phyloP scores from a whole-genome alignment of 2,888 invertebrate genomes.

The Carpatolechia fugitivella region DNA sequence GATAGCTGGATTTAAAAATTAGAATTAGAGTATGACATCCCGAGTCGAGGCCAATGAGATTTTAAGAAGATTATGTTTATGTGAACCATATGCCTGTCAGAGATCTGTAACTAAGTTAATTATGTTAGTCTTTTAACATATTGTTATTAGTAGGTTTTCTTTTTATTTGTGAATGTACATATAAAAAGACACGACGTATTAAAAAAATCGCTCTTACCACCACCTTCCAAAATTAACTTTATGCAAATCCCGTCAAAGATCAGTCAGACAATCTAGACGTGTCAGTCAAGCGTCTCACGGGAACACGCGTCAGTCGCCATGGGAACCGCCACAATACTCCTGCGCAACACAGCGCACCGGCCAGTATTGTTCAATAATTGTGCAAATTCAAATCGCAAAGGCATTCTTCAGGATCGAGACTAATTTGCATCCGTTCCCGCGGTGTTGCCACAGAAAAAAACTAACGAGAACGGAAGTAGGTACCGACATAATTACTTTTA shows the following conservation, averaged over 20 bases:
- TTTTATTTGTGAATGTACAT: too few species aligned
- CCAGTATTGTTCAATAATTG: conserved; percentile 39
- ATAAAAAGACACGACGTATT: too few species aligned
- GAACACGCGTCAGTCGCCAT: conserved; percentile 12
- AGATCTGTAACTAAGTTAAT: too few species aligned
- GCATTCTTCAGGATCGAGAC: background rate
- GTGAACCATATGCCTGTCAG: too few species aligned
- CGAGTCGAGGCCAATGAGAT: too few species aligned
- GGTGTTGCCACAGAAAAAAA: conserved; percentile 22
- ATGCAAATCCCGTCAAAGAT: conserved; percentile 5
- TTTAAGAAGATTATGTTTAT: too few species aligned
- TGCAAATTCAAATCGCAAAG: conserved; percentile 26
- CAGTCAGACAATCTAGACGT: background rate
- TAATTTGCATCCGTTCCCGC: conserved; percentile 19
- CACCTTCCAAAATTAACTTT: background rate
- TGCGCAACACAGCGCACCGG: conserved; percentile 29
- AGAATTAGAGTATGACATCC: too few species aligned
- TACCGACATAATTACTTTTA: conserved; percentile 1
- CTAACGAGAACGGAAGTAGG: conserved; percentile 14
- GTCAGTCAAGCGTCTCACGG: conserved; percentile 17
- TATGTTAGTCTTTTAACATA: too few species aligned
- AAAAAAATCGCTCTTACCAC: too few species aligned
- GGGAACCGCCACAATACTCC: conserved; percentile 32
- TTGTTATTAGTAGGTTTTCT: too few species aligned
- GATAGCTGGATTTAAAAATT: too few species aligned